A percentile compares a stretch with the other conserved stretches of the same genome.
Conservation (phyloP, 2,113 vertebrate species). For the Cyanoderma ruficeps region DNA sequence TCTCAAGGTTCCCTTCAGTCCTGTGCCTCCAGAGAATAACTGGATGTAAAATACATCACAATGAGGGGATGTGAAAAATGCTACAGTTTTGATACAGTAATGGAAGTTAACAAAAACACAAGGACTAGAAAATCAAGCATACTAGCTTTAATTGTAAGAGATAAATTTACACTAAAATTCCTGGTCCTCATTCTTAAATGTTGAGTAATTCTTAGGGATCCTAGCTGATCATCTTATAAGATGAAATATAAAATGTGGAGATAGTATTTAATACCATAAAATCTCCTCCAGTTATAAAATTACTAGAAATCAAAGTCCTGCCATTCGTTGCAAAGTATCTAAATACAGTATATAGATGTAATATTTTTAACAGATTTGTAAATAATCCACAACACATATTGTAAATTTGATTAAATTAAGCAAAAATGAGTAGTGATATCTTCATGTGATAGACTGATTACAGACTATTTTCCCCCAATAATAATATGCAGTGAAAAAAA, state of each 20-base stretch:
- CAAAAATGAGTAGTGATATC: background rate
- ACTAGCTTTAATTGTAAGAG: background rate
- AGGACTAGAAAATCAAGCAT: background rate
- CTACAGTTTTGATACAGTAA: background rate
- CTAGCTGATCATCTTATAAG: background rate
- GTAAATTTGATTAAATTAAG: background rate
- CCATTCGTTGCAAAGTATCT: background rate
- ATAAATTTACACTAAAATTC: background rate
- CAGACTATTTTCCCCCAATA: background rate
- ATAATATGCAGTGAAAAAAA: background rate
- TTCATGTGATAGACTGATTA: background rate
- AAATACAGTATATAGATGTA: background rate
- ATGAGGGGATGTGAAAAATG: background rate
- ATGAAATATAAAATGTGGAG: background rate
- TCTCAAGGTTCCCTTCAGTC: background rate
- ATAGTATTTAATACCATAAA: background rate
- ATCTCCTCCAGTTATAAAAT: background rate
- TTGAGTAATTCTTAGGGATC: background rate
- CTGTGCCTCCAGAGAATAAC: background rate
- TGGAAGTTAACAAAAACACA: background rate
- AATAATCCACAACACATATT: background rate
- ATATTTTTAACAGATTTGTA: background rate
- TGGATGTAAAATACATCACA: background rate
- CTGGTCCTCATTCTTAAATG: background rate
- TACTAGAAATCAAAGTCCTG: background rate